phyloP scores from a whole-genome alignment of 2,797 vertebrate species.

The Chelon labrosus region DNA sequence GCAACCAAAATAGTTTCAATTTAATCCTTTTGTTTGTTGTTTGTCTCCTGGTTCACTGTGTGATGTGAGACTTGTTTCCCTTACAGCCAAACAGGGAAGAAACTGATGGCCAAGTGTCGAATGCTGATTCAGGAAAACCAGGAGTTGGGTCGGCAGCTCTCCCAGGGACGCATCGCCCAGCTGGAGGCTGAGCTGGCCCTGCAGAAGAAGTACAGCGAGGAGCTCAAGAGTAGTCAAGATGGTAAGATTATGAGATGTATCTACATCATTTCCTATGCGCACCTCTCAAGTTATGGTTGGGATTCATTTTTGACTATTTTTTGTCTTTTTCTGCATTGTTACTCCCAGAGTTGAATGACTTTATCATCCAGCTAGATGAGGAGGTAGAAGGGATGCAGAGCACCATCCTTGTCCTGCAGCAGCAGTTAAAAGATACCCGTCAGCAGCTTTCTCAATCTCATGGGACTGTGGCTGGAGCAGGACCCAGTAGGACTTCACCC shows the following conservation, averaged over 20 bases:
- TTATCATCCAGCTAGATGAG: slow-evolving; percentile 98
- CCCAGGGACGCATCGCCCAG: slow-evolving; percentile 98
- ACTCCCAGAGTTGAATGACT: slow-evolving; percentile 93
- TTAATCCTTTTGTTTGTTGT: slow-evolving; percentile 50
- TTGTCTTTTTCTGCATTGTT: slow-evolving; percentile 13
- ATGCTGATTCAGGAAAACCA: slow-evolving; percentile 99
- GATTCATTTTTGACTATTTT: background rate
- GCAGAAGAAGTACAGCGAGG: slow-evolving; percentile 99
- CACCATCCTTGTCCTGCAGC: slow-evolving; percentile 96
- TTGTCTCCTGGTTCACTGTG: slow-evolving; percentile 86
- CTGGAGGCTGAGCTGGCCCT: slow-evolving; percentile 99
- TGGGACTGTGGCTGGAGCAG: slow-evolving; percentile 78
- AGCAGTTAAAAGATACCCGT: slow-evolving; percentile 93
- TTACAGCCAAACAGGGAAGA: slow-evolving; percentile 99
- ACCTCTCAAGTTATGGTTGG: background rate
- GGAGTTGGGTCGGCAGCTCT: slow-evolving; percentile 98
- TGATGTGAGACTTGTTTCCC: slow-evolving; percentile 99
- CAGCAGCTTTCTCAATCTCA: slow-evolving; percentile 83
- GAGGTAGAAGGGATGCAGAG: slow-evolving; percentile 99
- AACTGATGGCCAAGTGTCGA: slow-evolving; percentile 99
- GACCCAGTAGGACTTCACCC: slow-evolving; percentile 84
- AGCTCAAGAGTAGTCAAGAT: slow-evolving; percentile 99
- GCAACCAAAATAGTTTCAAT: slow-evolving; percentile 25
- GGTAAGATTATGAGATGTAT: slow-evolving; percentile 85
- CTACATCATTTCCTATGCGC: background rate